Conservation (phyloP, 2,797 vertebrate species). For the Eulemur coronatus region DNA sequence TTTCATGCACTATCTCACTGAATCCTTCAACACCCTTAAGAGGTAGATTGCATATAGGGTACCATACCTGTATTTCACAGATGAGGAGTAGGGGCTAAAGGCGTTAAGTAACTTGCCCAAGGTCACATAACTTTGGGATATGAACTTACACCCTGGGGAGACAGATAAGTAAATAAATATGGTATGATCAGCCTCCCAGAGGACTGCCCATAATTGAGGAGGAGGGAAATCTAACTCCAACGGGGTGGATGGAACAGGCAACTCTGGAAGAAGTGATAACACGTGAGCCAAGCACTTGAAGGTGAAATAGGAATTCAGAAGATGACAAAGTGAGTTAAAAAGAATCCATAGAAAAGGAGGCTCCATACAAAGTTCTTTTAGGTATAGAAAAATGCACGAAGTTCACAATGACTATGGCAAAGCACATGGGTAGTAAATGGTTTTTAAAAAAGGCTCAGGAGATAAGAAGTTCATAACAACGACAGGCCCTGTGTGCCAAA, state of each 20-base stretch:
- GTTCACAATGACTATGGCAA: not conserved
- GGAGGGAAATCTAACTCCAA: not conserved
- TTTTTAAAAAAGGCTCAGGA: not conserved
- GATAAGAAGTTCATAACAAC: not conserved
- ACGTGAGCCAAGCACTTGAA: not conserved
- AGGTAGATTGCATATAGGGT: not conserved
- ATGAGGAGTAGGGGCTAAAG: not conserved
- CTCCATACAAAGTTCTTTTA: not conserved
- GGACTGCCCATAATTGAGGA: not conserved
- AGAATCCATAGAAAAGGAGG: not conserved
- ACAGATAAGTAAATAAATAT: not conserved
- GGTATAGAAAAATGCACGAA: not conserved
- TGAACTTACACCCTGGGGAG: not conserved
- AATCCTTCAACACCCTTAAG: not conserved
- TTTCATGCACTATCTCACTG: not conserved
- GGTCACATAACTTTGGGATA: not conserved
- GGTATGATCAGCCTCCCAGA: not conserved
- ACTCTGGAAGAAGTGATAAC: not conserved
- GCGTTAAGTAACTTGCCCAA: not conserved
- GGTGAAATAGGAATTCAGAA: not conserved
- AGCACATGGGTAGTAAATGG: not conserved
- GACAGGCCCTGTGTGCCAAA: not conserved
- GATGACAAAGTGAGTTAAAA: not conserved
- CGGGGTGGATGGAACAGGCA: not conserved
- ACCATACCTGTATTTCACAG: not conserved